Evolutionary conservation across 1,140 invertebrate genomes (phyloP), one percentile per base, ranked within the genome.

Genomic region (Propsilocerus akamusi): DNA sequence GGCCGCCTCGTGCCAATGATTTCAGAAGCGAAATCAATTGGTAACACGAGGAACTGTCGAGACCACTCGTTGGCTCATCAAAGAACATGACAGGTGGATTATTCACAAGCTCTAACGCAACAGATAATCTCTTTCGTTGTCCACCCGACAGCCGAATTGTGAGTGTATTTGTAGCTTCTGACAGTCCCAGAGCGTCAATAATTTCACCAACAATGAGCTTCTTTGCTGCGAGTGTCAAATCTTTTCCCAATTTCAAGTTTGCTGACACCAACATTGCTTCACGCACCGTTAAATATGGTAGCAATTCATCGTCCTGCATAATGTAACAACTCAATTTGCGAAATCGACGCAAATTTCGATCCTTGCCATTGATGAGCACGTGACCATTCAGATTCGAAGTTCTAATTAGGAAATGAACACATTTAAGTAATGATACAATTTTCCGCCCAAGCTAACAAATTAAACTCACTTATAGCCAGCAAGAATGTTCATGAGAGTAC

Each of bases 61-160:
- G 70, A 14, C 92, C 91, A 58, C 86, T 94, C n/a, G 92, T 97
- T 2, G 93, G 91, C 62, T 97, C 93, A 60, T 97, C 93, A 61
- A 96, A 94, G 67, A 96, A 95, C 83, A 97, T 91, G 22, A 97
- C 81, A 30, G 91, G 90, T 10, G 94, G 94, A 70, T 96, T 86
- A 61, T 86, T 86, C 20, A 88, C 82, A 55, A 87, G 69, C 64
- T 87, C 83, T 57, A 86, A 64, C 49, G 82, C 92, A 55, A 97
- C 93, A 2, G 91, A 91, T 30, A 97, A 68, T 47, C 93, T 74
- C 65, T 96, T 97, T 49, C 86, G 74, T 68, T 97, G 91, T 0
- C 94, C 94, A 6, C 93, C 93, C 20, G 89, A 94, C 11, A 97
- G 71, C 57, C 80, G 81, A 32, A 75, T 75, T 3, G 87, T 80